Base-by-base conservation (phyloP, 2,113 vertebrate species). In the Phylloscopus trochilus region DNA sequence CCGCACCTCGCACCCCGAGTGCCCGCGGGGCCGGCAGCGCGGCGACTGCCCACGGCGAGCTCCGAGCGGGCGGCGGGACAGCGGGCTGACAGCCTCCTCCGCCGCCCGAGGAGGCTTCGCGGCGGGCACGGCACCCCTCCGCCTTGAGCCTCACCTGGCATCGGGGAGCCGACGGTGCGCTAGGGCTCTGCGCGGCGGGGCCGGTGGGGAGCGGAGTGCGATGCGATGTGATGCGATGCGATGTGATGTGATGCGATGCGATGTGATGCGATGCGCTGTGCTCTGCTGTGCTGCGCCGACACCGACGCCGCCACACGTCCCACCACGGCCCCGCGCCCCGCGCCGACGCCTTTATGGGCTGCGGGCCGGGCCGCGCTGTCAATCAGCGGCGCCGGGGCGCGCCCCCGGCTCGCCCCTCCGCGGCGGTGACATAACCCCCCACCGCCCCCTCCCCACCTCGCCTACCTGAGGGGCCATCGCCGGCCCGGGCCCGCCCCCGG, bases 371-470 rank as follows among this genome's bases (percentile, higher is more conserved):
- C 37, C 41, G 83, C 67, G 93, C 97, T 98, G 98, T 98, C 98
- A 98, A 92, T 98, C 98, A 98, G 72, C 49, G 62, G 59, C 66
- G 49, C 43, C 72, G 95, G 88, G 94, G 95, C 95, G 87, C 96
- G 56, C 93, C 93, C 91, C 73, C 94, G 93, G 88, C 95, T 93
- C 93, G 90, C 93, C 88, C 97, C 97, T 96, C 96, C 90, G 91
- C 95, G 95, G 93, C 62, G 81, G 90, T 98, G 98, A 98, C 98
- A 98, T 83, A 97, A 96, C 96, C 96, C 95, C 95, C 97, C 59
- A 18, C 96, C 60, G 96, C 97, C 95, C 79, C 91, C 97, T 98
- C 97, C 95, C 95, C 96, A 93, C 96, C 87, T 63, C 78, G 91
- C 56, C 95, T 97, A 97, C 97, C 96, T 94, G 97, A 73, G 73